Evolutionary conservation across 1,140 invertebrate species (phyloP), one percentile per base, ranked within the genome.

Genomic region (Frieseomelitta varia): DNA sequence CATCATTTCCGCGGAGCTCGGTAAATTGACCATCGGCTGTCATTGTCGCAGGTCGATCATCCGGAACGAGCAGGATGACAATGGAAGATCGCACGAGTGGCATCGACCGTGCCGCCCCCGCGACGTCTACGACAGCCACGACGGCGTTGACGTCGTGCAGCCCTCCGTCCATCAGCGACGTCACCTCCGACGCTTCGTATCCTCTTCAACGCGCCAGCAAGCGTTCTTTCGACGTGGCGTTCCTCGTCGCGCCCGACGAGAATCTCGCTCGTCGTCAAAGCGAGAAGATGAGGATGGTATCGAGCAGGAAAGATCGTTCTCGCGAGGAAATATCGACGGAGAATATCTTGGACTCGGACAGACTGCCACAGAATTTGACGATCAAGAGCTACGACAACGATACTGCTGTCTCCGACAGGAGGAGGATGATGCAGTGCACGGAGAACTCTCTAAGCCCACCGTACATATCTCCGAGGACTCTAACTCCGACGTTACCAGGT

Each of bases 181-280:
- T 92, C 24, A 90, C 93, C 4, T 81, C 91, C 21, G 93, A 94
- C 65, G 92, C 94, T 0, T 93, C 94, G 6, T 94, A 94, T 74
- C 93, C 94, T 19, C 72, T 93, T 4, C 94, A 94, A 39, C 91
- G 93, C 30, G 88, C 94, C 14, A 92, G 95, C 11, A 98, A 98
- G 89, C 94, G 98, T 24, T 97, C 97, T 19, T 98, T 98, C 89
- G 97, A 98, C 91, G 97, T 98, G 0, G 98, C 98, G 2, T 98
- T 98, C 86, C 93, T 98, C 10, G 98, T 98, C 94, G 97, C 97
- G 90, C 97, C 97, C 4, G 97, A 98, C 87, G 97, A 98, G 77
- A 97, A 97, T 90, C 92, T 97, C 67, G 96, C 96, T 61, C 96
- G 96, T 73, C 96, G 97, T 88, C 96, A 97, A 88, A 95, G 94